Percentiles rank a stretch among this genome's conserved stretches.
Evolutionary conservation across 2,797 vertebrate species (phyloP).

Genomic region (Poliocrania exsul): DNA sequence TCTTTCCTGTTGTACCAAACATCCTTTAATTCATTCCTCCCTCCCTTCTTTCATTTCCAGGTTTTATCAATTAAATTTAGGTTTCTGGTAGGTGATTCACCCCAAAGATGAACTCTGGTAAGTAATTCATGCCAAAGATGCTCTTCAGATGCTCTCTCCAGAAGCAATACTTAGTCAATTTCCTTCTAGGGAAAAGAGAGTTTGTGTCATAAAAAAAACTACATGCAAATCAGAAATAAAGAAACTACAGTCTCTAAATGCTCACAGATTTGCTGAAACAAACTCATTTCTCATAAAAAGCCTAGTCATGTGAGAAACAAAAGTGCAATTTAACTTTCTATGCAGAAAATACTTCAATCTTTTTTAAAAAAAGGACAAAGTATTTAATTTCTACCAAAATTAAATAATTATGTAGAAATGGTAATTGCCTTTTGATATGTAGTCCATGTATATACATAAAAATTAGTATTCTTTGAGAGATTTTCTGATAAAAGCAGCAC

Average conservation of each 20-base stretch:
- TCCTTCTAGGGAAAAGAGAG: neutral
- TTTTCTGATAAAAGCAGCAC: neutral
- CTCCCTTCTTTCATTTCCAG: neutral
- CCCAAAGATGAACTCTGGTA: neutral
- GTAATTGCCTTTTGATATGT: neutral
- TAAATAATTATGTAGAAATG: neutral
- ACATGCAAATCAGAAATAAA: neutral
- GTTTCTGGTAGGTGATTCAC: neutral
- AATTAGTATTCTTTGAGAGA: neutral
- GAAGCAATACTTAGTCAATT: neutral
- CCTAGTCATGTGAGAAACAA: neutral
- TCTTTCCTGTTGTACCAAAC: neutral
- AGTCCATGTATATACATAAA: neutral
- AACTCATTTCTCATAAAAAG: neutral
- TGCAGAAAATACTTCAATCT: neutral
- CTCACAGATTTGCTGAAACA: neutral
- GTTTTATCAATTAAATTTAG: slow-evolving; percentile 1
- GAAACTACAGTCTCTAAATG: neutral
- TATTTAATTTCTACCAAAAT: neutral
- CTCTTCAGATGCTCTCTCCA: neutral
- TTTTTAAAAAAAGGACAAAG: neutral
- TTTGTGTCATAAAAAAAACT: neutral
- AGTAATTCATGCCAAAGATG: slow-evolving; percentile 21
- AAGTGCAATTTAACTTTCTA: neutral
- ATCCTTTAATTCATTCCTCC: neutral